Conservation (phyloP, 1,140 invertebrate genomes). For the Pseudomyrmex gracilis region DNA sequence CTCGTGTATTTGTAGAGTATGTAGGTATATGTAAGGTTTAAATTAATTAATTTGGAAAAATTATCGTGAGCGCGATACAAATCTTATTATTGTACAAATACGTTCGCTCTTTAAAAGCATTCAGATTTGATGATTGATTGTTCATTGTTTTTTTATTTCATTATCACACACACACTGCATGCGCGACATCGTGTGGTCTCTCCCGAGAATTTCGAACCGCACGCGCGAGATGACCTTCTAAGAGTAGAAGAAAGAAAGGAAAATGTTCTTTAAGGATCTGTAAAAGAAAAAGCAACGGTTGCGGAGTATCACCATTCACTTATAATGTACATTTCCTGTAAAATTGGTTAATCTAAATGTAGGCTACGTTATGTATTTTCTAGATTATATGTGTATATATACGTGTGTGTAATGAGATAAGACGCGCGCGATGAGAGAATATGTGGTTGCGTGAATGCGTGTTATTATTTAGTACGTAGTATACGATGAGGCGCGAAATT, state of each 20-base stretch:
- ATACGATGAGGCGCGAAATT: constrained; percentile 9
- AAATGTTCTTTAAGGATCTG: not conserved
- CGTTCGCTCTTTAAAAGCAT: constrained; percentile 11
- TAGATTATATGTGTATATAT: constrained; percentile 75
- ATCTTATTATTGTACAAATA: constrained; percentile 38
- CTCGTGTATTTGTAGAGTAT: constrained; percentile 25
- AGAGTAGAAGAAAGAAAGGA: constrained; percentile 23
- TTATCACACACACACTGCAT: not conserved
- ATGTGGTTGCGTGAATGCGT: constrained; percentile 41
- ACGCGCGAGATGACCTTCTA: constrained; percentile 50
- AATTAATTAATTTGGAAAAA: constrained; percentile 40
- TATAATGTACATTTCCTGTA: constrained; percentile 82
- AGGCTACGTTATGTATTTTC: constrained; percentile 81
- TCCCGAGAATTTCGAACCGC: not conserved
- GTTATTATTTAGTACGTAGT: constrained; percentile 10
- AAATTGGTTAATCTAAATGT: constrained; percentile 79
- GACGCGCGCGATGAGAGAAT: constrained; percentile 12
- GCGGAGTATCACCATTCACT: constrained; percentile 72
- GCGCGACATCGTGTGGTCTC: not conserved
- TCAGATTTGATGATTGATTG: constrained; percentile 2
- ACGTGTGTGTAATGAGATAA: constrained; percentile 57
- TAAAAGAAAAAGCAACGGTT: constrained; percentile 47
- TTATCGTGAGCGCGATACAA: not conserved
- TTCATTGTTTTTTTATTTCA: constrained; percentile 1
- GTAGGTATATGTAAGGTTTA: constrained; percentile 14